phyloP scores from a whole-genome alignment of 1,140 invertebrate genomes.

The Pissodes strobi region DNA sequence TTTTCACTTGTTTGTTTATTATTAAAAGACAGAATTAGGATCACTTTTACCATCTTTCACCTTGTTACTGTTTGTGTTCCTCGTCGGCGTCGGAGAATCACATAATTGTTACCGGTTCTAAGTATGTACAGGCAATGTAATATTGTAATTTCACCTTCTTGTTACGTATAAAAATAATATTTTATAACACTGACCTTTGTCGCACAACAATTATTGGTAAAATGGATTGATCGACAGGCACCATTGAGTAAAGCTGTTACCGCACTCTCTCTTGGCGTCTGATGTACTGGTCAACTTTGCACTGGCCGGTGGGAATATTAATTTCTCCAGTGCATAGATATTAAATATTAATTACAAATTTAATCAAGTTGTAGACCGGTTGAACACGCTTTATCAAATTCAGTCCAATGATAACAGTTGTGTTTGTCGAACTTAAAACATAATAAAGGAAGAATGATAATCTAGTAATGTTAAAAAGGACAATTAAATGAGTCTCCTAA shows the following conservation, averaged over 20 bases:
- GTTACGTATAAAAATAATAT: too few relatives aligned
- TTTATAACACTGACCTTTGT: neutral
- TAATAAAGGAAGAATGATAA: too few relatives aligned
- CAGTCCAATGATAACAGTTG: too few relatives aligned
- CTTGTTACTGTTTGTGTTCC: neutral
- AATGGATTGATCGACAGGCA: neutral
- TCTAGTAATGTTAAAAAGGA: too few relatives aligned
- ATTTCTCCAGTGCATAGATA: too few relatives aligned
- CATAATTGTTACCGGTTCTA: neutral
- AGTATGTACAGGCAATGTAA: neutral
- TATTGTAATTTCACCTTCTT: neutral
- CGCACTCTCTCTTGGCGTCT: slow-evolving; percentile 5
- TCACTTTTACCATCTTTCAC: slow-evolving; percentile 17
- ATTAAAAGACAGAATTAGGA: neutral
- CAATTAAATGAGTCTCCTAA: too few relatives aligned
- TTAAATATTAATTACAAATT: too few relatives aligned
- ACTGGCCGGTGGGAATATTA: neutral
- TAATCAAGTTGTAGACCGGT: too few relatives aligned
- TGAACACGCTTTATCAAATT: too few relatives aligned
- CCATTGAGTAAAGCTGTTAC: neutral
- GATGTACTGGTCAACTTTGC: slow-evolving; percentile 9
- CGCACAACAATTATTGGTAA: neutral
- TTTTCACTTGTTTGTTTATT: slow-evolving; percentile 1
- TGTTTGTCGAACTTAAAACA: too few relatives aligned
- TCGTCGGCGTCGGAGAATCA: neutral